These are phyloP conservation scores for Dryadula phaetusa DNA, from an alignment of 2,888 invertebrate genomes.

Conservation along the genomic window DNA sequence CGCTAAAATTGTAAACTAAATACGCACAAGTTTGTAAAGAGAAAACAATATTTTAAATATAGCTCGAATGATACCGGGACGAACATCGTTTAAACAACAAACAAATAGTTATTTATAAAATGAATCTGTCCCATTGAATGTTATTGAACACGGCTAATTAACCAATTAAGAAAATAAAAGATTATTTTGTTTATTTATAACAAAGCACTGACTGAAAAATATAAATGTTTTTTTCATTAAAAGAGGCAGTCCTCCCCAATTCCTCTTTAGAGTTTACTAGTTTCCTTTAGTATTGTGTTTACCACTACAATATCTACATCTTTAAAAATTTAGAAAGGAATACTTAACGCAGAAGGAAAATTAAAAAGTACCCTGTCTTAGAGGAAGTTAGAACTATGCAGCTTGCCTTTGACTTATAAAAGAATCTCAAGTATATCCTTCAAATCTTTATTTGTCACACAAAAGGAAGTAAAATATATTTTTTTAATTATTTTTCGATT, in stretches of 20 bases:
- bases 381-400: slow-evolving; percentile 10
- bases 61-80: neutral
- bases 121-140: neutral
- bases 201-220: neutral
- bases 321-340: neutral
- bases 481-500: neutral
- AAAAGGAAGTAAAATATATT: slow-evolving; percentile 20
- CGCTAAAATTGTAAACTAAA: too few relatives aligned
- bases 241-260: too few relatives aligned
- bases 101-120: slow-evolving; percentile 18
- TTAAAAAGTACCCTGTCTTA: neutral
- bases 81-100: neutral
- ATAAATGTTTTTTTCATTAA: too few relatives aligned
- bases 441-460: slow-evolving; percentile 10
- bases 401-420: slow-evolving; percentile 23
- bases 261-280: too few relatives aligned
- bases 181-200: neutral
- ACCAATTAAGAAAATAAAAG: slow-evolving; percentile 6
- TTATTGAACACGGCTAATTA: slow-evolving; percentile 15
- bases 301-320: neutral
- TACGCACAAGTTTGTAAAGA: neutral
- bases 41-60: neutral
- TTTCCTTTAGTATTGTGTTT: too few relatives aligned
- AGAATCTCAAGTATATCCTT: slow-evolving; percentile 30
- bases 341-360: neutral